Conservation (phyloP, 2,888 invertebrate genomes). For the Ophioninae sp. region DNA sequence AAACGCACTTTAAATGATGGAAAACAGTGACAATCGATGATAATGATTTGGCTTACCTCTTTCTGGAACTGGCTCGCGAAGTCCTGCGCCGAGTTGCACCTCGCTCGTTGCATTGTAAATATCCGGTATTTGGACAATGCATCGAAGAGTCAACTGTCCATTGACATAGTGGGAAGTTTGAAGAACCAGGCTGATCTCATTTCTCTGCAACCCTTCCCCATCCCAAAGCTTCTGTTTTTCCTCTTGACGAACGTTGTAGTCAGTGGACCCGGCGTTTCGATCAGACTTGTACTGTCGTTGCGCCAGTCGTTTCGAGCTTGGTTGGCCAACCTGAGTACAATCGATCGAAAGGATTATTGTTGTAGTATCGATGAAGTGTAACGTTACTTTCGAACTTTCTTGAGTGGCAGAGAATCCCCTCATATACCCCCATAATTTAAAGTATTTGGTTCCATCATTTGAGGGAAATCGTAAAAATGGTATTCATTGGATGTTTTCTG, state of each 20-base stretch:
- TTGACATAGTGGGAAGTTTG: conserved; percentile 84
- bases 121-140: conserved; percentile 87
- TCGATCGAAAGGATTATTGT: not conserved
- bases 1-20: no score
- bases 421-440: not conserved
- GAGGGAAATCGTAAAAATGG: not conserved
- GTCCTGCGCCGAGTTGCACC: conserved; percentile 87
- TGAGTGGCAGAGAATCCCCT: not conserved
- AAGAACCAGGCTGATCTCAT: conserved; percentile 84
- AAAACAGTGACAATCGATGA: not conserved
- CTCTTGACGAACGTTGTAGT: conserved; percentile 49
- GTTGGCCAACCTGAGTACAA: conserved; percentile 73
- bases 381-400: not conserved
- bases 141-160: conserved; percentile 87
- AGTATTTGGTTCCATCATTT: not conserved
- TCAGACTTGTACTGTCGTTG: conserved; percentile 66
- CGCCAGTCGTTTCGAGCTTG: conserved; percentile 68
- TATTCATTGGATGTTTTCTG: not conserved
- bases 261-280: conserved; percentile 54
- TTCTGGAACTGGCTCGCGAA: conserved; percentile 90
- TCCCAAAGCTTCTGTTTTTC: conserved; percentile 40
- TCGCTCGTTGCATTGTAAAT: conserved; percentile 87
- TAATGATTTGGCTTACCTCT: conserved; percentile 84
- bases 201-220: conserved; percentile 82
- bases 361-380: not conserved